Percentiles rank a stretch among this genome's conserved stretches.
Evolutionary conservation across 2,113 vertebrate genomes (phyloP).

Genomic region (Okapia johnstoni): DNA sequence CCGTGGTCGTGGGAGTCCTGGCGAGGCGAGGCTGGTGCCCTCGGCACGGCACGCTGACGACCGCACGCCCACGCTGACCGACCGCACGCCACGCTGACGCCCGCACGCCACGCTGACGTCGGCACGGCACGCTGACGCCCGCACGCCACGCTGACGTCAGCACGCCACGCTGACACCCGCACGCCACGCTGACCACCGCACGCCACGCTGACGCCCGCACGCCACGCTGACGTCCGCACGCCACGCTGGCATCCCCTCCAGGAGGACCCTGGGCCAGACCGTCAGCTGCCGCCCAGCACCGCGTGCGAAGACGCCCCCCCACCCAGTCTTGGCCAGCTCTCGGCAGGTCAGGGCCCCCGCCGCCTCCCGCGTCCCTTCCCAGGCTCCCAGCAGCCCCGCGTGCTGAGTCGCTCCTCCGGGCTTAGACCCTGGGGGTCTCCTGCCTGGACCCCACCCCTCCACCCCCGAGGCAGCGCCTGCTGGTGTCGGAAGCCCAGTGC

Average conservation of each 20-base stretch:
- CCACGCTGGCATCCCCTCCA: not conserved
- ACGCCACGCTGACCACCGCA: no score
- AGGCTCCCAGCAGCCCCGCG: not conserved
- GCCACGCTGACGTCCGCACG: rapidly evolving
- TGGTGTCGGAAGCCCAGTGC: not conserved
- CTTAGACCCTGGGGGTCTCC: not conserved
- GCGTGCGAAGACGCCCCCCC: rapidly evolving
- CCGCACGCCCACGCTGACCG: no score
- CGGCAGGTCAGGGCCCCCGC: rapidly evolving
- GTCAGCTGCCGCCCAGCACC: rapidly evolving
- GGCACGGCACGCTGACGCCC: no score
- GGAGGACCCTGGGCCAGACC: not conserved
- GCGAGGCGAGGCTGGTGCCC: rapidly evolving
- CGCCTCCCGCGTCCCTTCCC: not conserved
- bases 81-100: no score
- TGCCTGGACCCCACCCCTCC: not conserved
- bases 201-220: no score
- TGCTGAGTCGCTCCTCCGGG: no score
- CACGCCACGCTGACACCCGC: no score
- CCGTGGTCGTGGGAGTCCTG: rapidly evolving
- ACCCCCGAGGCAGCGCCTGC: not conserved
- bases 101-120: no score
- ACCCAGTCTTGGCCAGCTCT: not conserved
- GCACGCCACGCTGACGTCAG: no score
- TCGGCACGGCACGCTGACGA: no score